Evolutionary conservation across 1,140 invertebrate genomes (phyloP), one percentile per base, ranked within the genome.

Genomic region (Pygmarrhopalites habei): DNA sequence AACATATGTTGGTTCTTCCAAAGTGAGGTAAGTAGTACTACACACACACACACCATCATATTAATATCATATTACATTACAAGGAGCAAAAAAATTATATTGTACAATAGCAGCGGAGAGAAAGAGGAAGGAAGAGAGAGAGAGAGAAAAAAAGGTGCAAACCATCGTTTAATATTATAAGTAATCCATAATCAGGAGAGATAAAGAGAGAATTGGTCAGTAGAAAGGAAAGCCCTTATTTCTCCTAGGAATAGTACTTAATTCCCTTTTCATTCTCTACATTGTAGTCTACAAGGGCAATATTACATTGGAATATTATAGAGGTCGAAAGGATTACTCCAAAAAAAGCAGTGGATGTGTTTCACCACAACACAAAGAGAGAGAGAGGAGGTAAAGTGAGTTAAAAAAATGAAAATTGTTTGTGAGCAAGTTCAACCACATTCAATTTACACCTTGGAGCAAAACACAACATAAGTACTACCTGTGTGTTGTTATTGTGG

Each of bases 361-460:
- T n/a, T n/a, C n/a, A n/a, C n/a, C n/a, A n/a, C n/a, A n/a, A n/a
- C n/a, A 25, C 5, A 28, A 52, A 52, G 25, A 52, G 49, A 52
- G 49, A 52, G 49, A 52, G 49, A 52, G 49, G 25, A 28, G 49
- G n/a, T 28, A 26, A 15, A 52, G 49, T 46, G 15, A 17, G 21
- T 7, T 14, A 46, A 46, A 52, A 26, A 52, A 52, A 52, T 29
- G 49, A 52, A 52, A 52, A 52, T 52, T 28, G 49, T 52, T 52
- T 52, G 49, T 52, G 28, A 52, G 49, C 49, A 52, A 39, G 35
- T 53, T 61, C 43, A 43, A 35, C 30, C 49, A 29, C 62, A 64
- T 64, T 64, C 62, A 64, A 64, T 64, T 64, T 64, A 64, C 62
- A 64, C 62, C 62, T 64, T 44, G 55, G 30, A 64, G 62, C 62